These are phyloP conservation scores for Pantherophis guttatus DNA, from an alignment of 2,113 vertebrate genomes.

Conservation along the genomic window DNA sequence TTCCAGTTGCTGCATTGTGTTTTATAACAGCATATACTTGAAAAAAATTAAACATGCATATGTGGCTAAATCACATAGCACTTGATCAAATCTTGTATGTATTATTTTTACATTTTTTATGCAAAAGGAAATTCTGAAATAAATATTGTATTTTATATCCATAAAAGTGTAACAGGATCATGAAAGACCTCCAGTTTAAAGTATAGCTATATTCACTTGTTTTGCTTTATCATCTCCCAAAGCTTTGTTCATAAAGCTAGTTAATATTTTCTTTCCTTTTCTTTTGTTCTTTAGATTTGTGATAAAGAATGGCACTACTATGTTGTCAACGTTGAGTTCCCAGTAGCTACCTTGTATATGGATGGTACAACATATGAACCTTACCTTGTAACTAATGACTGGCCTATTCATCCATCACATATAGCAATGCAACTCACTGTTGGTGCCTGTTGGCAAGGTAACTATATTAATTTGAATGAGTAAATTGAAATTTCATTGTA, in stretches of 20 bases:
- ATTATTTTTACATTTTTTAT: not conserved
- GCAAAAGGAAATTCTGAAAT: not conserved
- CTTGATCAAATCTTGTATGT: not conserved
- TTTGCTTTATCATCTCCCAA: not conserved
- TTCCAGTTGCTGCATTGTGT: not conserved
- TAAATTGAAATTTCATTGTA: rapidly evolving
- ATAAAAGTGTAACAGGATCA: not conserved
- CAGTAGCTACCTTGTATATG: constrained; percentile 89
- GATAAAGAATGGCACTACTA: constrained; percentile 99
- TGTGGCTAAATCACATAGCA: not conserved
- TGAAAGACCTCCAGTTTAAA: not conserved
- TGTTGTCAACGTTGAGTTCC: constrained; percentile 93
- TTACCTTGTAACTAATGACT: constrained; percentile 97
- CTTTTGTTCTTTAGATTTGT: constrained; percentile 82
- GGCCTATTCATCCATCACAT: constrained; percentile 96
- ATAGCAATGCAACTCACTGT: constrained; percentile 96
- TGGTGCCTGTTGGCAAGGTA: constrained; percentile 98
- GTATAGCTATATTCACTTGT: not conserved
- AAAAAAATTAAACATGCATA: not conserved
- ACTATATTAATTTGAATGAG: constrained; percentile 52
- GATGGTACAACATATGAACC: constrained; percentile 93
- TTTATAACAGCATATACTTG: not conserved
- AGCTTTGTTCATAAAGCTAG: not conserved
- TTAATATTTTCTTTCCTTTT: constrained; percentile 33
- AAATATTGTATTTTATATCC: not conserved